Percentiles rank a stretch among this genome's conserved stretches.
Evolutionary conservation across 2,888 invertebrate genomes (phyloP).

Genomic region (Oligia strigilis): DNA sequence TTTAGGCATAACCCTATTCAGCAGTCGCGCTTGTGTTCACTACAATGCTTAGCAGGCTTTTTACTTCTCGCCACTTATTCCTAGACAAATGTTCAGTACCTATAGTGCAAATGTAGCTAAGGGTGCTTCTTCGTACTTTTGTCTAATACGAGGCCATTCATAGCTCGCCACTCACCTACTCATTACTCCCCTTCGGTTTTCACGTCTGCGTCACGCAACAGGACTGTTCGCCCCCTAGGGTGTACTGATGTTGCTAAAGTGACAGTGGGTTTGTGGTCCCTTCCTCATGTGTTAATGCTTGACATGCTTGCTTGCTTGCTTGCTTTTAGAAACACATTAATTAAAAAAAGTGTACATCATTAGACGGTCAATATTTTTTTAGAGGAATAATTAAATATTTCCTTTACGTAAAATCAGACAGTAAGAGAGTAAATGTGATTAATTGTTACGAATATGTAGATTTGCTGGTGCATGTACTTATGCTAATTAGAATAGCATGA

Average conservation of each 20-base stretch:
- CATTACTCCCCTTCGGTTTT: conserved; percentile 30
- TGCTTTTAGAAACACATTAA: too few relatives aligned
- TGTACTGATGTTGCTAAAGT: conserved; percentile 33
- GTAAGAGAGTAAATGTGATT: neutral
- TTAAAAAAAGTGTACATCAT: too few relatives aligned
- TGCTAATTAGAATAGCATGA: neutral
- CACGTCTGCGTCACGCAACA: conserved; percentile 1
- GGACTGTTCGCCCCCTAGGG: conserved; percentile 5
- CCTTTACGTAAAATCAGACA: neutral
- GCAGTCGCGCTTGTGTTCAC: too few relatives aligned
- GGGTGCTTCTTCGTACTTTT: conserved; percentile 9
- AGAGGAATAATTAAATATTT: too few relatives aligned
- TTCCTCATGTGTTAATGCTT: conserved; percentile 11
- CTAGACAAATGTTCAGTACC: neutral
- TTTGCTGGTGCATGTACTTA: neutral
- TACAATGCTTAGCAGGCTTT: neutral
- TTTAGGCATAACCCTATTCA: neutral
- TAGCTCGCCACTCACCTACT: neutral
- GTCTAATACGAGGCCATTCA: conserved; percentile 2
- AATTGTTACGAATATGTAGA: neutral
- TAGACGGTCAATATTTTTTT: too few relatives aligned
- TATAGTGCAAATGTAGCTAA: neutral
- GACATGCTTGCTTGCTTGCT: too few relatives aligned
- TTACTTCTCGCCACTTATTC: neutral
- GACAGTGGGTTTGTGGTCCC: conserved; percentile 14